phyloP scores from a whole-genome alignment of 2,113 vertebrate species.

The Sigmodon hispidus region DNA sequence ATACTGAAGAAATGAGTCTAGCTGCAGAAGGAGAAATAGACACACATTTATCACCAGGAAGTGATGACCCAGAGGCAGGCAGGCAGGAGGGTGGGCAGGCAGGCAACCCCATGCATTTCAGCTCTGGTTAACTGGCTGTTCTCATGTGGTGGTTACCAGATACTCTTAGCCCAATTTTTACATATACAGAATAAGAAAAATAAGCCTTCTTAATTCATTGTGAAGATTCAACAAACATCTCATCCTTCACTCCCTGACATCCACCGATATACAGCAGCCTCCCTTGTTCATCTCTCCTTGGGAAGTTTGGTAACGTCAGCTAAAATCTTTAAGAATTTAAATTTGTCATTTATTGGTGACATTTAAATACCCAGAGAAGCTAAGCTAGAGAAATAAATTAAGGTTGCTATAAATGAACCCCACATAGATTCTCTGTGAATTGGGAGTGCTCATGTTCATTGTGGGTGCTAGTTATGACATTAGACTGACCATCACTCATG shows the following conservation, averaged over 20 bases:
- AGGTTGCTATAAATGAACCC: neutral
- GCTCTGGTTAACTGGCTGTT: neutral
- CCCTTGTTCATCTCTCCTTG: neutral
- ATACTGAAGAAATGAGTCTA: neutral
- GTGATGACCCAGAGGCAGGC: neutral
- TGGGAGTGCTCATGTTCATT: neutral
- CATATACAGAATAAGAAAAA: neutral
- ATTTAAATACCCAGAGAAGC: neutral
- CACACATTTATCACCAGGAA: neutral
- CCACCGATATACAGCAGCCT: neutral
- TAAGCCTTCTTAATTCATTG: neutral
- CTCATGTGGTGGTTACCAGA: neutral
- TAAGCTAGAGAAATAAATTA: neutral
- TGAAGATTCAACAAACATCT: neutral
- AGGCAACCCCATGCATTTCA: too few relatives aligned
- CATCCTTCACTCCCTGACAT: neutral
- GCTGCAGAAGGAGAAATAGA: neutral
- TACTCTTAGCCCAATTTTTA: neutral
- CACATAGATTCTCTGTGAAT: neutral
- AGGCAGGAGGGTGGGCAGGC: rapidly evolving
- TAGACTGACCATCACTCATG: neutral
- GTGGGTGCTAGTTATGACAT: neutral
- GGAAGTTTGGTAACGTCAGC: neutral
- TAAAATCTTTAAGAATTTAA: neutral
- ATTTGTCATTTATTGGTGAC: neutral